These are phyloP conservation scores for Empidonax alnorum DNA, from an alignment of 2,113 vertebrate genomes.

Conservation along the genomic window DNA sequence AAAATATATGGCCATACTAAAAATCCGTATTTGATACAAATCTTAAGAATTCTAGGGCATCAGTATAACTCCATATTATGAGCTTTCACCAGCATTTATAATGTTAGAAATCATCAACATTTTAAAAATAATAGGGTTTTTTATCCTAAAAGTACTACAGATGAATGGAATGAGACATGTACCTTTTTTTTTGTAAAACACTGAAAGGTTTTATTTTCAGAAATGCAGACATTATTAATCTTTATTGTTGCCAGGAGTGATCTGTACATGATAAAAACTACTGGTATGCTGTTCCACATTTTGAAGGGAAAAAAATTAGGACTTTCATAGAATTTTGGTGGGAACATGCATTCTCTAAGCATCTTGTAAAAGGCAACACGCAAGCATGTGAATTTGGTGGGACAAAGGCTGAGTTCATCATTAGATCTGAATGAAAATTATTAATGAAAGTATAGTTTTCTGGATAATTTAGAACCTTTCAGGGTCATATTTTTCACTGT, in stretches of 20 bases:
- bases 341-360: neutral
- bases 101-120: neutral
- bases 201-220: neutral
- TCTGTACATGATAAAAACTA: neutral
- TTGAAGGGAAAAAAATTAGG: neutral
- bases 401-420: neutral
- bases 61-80: no score
- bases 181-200: neutral
- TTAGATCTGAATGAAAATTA: neutral
- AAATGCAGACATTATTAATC: neutral
- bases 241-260: fast-evolving
- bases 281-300: neutral
- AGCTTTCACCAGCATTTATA: no score
- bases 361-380: neutral
- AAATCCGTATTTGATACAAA: no score
- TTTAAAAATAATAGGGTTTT: neutral
- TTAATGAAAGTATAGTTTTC: neutral
- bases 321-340: neutral
- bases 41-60: no score
- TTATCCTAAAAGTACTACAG: neutral
- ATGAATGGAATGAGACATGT: fast-evolving
- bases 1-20: no score
- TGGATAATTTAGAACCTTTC: neutral
- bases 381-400: neutral
- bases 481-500: neutral